Evolutionary conservation across 2,888 invertebrate genomes (phyloP), one percentile per base, ranked within the genome.

Genomic region (Poecilobothrus nobilitatus): DNA sequence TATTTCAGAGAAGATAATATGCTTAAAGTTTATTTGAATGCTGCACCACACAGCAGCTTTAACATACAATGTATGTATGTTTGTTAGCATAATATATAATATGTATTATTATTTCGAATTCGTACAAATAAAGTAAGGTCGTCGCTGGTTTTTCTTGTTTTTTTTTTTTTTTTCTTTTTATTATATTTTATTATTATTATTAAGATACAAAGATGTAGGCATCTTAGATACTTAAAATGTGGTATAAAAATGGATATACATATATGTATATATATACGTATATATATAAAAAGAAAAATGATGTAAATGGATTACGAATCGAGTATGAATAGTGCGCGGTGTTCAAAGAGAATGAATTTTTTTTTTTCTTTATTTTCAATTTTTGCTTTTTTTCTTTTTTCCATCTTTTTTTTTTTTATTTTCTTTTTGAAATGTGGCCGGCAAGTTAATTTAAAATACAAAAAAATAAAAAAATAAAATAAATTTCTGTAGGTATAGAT

Each of bases 181-280:
- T n/a, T n/a, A n/a, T n/a, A n/a, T n/a, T n/a, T n/a, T n/a, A n/a
- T n/a, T 53, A 53, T 53, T 53, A 53, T 53, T 53, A 53, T 53
- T 53, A 53, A 53, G 53, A 53, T 53, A 53, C 53, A 53, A 53
- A 53, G 53, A 53, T 53, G 53, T 53, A 53, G 53, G 53, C 53
- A 53, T 53, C 53, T 53, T 53, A 53, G 53, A 53, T 53, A 53
- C 53, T 53, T 53, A 53, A 53, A 53, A 53, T 53, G 53, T 15
- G 53, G 18, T 53, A 53, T 53, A 53, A 18, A 53, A 18, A 53
- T 53, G 41, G 41, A 41, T 4, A 53, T 4, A 53, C 1, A 53
- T 7, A 37, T 37, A 37, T 37, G 7, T 37, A 37, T 37, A 37
- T 37, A 37, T 37, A 8, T 37, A 37, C 2, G 37, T 37, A 53